Conservation (phyloP, 2,888 invertebrate genomes). For the Epistrophella euchroma region DNA sequence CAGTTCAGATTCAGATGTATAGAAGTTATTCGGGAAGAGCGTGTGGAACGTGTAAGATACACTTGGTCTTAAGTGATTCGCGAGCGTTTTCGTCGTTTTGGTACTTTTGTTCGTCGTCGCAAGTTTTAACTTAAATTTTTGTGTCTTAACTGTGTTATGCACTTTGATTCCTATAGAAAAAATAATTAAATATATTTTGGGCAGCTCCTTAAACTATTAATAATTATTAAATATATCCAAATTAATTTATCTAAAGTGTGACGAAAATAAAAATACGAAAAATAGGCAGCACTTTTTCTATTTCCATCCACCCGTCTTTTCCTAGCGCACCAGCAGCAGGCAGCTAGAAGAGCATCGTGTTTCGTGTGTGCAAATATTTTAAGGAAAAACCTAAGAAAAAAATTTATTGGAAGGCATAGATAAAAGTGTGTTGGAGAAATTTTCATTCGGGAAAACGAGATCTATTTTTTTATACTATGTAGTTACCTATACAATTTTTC, state of each 20-base stretch:
- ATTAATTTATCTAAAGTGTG: slow-evolving; percentile 39
- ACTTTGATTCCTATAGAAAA: slow-evolving; percentile 56
- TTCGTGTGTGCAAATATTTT: slow-evolving; percentile 63
- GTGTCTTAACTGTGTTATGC: slow-evolving; percentile 66
- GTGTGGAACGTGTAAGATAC: slow-evolving; percentile 42
- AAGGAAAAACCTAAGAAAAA: slow-evolving; percentile 61
- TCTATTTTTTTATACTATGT: slow-evolving; percentile 29
- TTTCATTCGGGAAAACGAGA: slow-evolving; percentile 69
- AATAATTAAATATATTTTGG: slow-evolving; percentile 27
- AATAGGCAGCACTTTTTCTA: slow-evolving; percentile 45
- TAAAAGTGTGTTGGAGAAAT: slow-evolving; percentile 76
- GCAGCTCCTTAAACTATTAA: slow-evolving; percentile 32
- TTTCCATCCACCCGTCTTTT: slow-evolving; percentile 61
- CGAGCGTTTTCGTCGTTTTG: slow-evolving; percentile 63
- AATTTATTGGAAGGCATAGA: slow-evolving; percentile 57
- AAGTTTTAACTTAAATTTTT: slow-evolving; percentile 38
- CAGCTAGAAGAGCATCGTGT: slow-evolving; percentile 27
- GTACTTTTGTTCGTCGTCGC: slow-evolving; percentile 48
- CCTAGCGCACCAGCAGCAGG: slow-evolving; percentile 43
- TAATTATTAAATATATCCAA: slow-evolving; percentile 60
- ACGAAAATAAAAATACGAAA: slow-evolving; percentile 27
- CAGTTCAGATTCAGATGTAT: slow-evolving; percentile 48
- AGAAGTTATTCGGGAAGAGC: slow-evolving; percentile 70
- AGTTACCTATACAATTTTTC: not conserved
- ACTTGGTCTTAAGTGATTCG: slow-evolving; percentile 48